A percentile compares a stretch with the other conserved stretches of the same genome.
Conservation (phyloP, 2,113 vertebrate genomes). For the Cheirogaleus medius region DNA sequence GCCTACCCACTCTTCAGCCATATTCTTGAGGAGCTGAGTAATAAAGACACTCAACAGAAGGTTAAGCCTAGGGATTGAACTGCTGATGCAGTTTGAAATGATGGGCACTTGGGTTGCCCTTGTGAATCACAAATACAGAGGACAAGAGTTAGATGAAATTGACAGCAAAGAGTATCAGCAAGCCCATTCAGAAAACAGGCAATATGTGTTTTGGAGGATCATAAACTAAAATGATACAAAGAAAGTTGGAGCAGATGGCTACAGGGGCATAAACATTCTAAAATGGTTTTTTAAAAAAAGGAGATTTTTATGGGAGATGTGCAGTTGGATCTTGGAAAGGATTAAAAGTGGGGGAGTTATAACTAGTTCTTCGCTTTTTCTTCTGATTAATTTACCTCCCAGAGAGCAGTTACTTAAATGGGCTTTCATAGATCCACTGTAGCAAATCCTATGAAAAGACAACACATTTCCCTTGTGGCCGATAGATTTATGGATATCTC, state of each 20-base stretch:
- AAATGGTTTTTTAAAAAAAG: slow-evolving; percentile 42
- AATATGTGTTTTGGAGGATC: slow-evolving; percentile 45
- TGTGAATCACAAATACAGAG: slow-evolving; percentile 52
- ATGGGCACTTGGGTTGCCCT: not conserved
- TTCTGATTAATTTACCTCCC: slow-evolving; percentile 70
- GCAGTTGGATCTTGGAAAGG: slow-evolving; percentile 49
- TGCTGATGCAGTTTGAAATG: slow-evolving; percentile 27
- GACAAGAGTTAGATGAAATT: slow-evolving; percentile 21
- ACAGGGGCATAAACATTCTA: slow-evolving; percentile 58
- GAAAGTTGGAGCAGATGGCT: slow-evolving; percentile 66
- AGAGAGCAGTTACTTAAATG: slow-evolving; percentile 68
- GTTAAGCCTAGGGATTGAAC: slow-evolving; percentile 59
- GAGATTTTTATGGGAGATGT: slow-evolving; percentile 60
- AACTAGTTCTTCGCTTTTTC: slow-evolving; percentile 44
- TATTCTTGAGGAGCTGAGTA: slow-evolving; percentile 12
- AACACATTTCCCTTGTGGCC: slow-evolving; percentile 25
- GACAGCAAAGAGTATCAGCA: not conserved
- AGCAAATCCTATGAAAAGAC: slow-evolving; percentile 55
- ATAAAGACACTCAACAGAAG: slow-evolving; percentile 54
- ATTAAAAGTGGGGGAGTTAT: slow-evolving; percentile 48
- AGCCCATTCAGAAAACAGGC: slow-evolving; percentile 55
- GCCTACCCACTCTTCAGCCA: not conserved
- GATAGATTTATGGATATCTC: slow-evolving; percentile 61
- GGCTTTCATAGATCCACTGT: slow-evolving; percentile 41
- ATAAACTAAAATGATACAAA: slow-evolving; percentile 58